These are phyloP conservation scores for Platyscapa corneri DNA, from an alignment of 1,140 invertebrate species.

Conservation along the genomic window DNA sequence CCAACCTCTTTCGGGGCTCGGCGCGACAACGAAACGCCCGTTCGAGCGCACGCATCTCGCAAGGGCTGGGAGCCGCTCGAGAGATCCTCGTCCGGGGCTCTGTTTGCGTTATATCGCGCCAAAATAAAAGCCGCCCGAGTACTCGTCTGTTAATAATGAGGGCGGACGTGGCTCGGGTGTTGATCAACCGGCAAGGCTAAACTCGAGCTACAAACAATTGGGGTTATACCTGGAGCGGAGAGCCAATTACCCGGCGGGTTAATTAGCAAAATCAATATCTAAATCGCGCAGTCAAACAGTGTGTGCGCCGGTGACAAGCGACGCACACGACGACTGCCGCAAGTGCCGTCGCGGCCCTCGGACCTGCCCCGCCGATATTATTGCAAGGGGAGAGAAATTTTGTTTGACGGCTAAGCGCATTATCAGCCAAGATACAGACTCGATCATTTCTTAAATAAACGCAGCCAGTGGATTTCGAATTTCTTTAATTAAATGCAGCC, in stretches of 20 bases:
- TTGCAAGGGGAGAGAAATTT: neutral
- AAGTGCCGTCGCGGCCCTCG: neutral
- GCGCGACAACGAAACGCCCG: no score
- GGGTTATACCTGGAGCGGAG: slow-evolving; percentile 10
- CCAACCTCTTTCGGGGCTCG: no score
- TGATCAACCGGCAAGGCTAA: neutral
- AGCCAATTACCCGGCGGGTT: slow-evolving; percentile 21
- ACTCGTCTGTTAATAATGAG: slow-evolving; percentile 35
- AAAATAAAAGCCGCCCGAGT: neutral
- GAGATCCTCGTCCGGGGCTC: no score
- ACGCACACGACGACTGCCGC: neutral
- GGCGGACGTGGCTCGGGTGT: neutral
- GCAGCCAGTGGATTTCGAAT: no score
- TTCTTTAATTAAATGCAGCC: no score
- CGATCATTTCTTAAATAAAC: neutral
- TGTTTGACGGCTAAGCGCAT: neutral
- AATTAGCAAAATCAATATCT: slow-evolving; percentile 51
- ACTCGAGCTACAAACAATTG: slow-evolving; percentile 33
- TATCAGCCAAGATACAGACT: neutral
- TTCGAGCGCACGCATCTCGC: no score
- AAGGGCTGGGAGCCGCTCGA: no score
- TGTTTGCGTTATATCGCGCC: no score
- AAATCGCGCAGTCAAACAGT: slow-evolving; percentile 22
- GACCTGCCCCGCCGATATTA: neutral
- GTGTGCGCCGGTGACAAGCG: neutral